Percentiles rank a stretch among this genome's conserved stretches.
Conservation (phyloP, 2,888 invertebrate species). For the Stegophylla sp. region DNA sequence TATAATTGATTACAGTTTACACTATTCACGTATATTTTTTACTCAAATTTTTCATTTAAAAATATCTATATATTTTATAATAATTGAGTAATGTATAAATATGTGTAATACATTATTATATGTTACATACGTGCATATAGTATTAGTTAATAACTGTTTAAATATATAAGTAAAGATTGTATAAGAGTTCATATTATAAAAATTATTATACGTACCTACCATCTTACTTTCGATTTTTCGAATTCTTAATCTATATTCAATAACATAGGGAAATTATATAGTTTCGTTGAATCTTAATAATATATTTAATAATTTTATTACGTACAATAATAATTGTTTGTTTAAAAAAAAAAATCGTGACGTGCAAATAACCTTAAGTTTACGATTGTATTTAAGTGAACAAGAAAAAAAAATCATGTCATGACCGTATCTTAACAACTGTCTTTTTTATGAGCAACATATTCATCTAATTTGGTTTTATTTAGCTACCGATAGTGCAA, state of each 20-base stretch:
- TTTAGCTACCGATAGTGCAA: background rate
- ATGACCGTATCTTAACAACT: conserved; percentile 45
- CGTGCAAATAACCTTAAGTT: conserved; percentile 44
- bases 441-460: conserved; percentile 7
- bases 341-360: conserved; percentile 26
- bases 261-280: background rate
- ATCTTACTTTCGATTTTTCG: background rate
- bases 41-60: background rate
- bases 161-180: background rate
- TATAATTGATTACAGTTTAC: background rate
- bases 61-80: background rate
- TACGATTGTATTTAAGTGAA: conserved; percentile 26
- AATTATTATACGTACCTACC: background rate
- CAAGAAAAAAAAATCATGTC: conserved; percentile 43
- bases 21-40: background rate
- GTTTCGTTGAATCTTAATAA: conserved; percentile 23
- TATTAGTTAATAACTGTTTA: too few relatives aligned
- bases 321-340: conserved; percentile 22
- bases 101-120: too few relatives aligned
- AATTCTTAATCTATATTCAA: background rate
- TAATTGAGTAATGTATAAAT: too few relatives aligned
- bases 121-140: too few relatives aligned
- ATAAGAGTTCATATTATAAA: background rate
- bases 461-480: conserved; percentile 25
- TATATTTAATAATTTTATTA: conserved; percentile 9